Evolutionary conservation across 2,797 vertebrate species (phyloP), one percentile per base, ranked within the genome.

Genomic region (Ceyx erithaca): DNA sequence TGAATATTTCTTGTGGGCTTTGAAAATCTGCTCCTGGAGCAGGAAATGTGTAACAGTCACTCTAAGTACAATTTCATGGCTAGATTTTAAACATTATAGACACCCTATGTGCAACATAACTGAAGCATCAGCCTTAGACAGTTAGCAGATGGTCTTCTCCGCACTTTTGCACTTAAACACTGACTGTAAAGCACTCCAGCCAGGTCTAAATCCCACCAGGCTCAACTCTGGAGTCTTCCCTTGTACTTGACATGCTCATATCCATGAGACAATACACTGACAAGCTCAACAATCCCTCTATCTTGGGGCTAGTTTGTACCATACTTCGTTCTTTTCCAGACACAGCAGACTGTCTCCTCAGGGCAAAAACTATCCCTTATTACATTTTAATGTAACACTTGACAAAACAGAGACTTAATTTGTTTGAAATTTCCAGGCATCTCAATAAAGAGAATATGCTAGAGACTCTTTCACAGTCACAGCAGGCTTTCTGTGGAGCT

Each of bases 1-100:
- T 41, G 77, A 94, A 51, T 91, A 54, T 91, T 95, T 94, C 90
- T 92, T 68, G 46, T 62, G 89, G 89, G 82, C 78, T 95, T 92
- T 77, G 41, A 84, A 93, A 85, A 52, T 85, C 70, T 87, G 55
- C 52, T 96, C 73, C 89, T 61, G 49, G 41, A 96, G 77, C 85
- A 64, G 68, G 73, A 73, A 92, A 88, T 4, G 23, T 30, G 33
- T 35, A 76, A 63, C 85, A 84, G 46, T n/a, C 77, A 62, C 57
- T 84, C 77, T 59, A 89, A 88, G 77, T 41, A 70, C 9, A 64
- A 77, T 80, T 64, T 84, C 84, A 61, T 33, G n/a, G 72, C 2
- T 84, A 41, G 48, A 79, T 94, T 92, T 94, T 79, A 57, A 81
- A 75, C 12, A 2, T n/a, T 1, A 4, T 11, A 62, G 77, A 61